These are phyloP conservation scores for Ctena decussata DNA, from an alignment of 2,888 invertebrate species.

Conservation along the genomic window DNA sequence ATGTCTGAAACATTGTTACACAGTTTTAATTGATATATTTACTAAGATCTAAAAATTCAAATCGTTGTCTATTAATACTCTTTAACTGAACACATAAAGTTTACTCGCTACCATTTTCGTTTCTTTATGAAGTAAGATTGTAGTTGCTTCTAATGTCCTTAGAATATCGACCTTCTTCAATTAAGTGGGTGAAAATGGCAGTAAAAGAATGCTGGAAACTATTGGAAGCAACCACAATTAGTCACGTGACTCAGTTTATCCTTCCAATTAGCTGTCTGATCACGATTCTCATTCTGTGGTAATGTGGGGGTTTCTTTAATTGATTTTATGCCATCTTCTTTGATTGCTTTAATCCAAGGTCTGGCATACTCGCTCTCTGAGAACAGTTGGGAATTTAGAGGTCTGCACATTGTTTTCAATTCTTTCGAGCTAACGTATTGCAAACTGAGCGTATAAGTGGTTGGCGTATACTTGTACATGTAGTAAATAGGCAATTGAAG, in stretches of 20 bases:
- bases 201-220: neutral
- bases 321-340: slow-evolving; percentile 17
- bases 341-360: slow-evolving; percentile 3
- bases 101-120: too few relatives aligned
- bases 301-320: slow-evolving; percentile 16
- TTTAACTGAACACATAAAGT: too few relatives aligned
- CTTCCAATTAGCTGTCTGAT: slow-evolving; percentile 15
- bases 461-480: too few relatives aligned
- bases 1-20: too few relatives aligned
- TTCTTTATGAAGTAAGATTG: too few relatives aligned
- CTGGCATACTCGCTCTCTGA: neutral
- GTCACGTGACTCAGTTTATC: slow-evolving; percentile 10
- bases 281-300: slow-evolving; percentile 6
- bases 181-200: slow-evolving; percentile 10
- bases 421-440: too few relatives aligned
- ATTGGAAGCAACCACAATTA: neutral
- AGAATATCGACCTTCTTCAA: neutral
- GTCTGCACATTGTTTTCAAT: too few relatives aligned
- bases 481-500: too few relatives aligned
- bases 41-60: too few relatives aligned
- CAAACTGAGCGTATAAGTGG: too few relatives aligned
- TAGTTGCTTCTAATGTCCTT: neutral
- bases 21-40: too few relatives aligned
- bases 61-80: too few relatives aligned
- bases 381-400: neutral